These are phyloP conservation scores for Liolophura sinensis DNA, from an alignment of 1,140 invertebrate species.

Conservation along the genomic window DNA sequence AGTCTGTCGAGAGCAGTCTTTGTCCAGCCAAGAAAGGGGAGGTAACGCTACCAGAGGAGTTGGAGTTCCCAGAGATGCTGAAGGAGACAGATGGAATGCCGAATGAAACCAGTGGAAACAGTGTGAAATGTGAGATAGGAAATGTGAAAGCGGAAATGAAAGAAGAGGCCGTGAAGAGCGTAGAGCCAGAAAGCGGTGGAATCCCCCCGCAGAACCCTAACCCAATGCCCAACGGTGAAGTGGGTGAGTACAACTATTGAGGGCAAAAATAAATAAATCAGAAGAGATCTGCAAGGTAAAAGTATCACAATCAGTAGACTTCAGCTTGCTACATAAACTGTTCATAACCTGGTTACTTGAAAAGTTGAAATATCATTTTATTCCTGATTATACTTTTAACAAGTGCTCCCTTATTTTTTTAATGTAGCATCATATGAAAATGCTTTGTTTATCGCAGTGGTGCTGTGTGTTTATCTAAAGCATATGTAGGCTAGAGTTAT, in stretches of 20 bases:
- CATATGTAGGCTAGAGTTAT: too few species aligned
- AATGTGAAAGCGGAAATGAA: slow-evolving; percentile 15
- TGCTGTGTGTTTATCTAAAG: too few species aligned
- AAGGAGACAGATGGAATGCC: slow-evolving; percentile 10
- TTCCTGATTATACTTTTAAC: too few species aligned
- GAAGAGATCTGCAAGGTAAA: neutral
- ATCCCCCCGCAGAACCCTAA: slow-evolving; percentile 23
- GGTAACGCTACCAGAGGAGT: neutral
- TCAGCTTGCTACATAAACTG: neutral
- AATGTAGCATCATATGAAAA: too few species aligned
- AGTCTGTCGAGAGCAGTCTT: too few species aligned
- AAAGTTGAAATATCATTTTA: too few species aligned
- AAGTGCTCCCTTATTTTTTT: too few species aligned
- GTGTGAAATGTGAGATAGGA: slow-evolving; percentile 2
- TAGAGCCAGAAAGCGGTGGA: slow-evolving; percentile 7
- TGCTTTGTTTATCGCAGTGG: too few species aligned
- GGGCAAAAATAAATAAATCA: too few species aligned
- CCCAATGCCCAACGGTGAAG: slow-evolving; percentile 36
- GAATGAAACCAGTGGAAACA: slow-evolving; percentile 7
- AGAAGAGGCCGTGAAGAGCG: slow-evolving; percentile 10
- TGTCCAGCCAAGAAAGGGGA: too few species aligned
- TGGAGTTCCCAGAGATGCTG: slow-evolving; percentile 14
- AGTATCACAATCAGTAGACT: neutral
- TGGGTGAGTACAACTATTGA: slow-evolving; percentile 15
- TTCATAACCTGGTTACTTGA: neutral